Evolutionary conservation across 2,888 invertebrate genomes (phyloP).

Genomic region (Synanthedon myopaeformis): DNA sequence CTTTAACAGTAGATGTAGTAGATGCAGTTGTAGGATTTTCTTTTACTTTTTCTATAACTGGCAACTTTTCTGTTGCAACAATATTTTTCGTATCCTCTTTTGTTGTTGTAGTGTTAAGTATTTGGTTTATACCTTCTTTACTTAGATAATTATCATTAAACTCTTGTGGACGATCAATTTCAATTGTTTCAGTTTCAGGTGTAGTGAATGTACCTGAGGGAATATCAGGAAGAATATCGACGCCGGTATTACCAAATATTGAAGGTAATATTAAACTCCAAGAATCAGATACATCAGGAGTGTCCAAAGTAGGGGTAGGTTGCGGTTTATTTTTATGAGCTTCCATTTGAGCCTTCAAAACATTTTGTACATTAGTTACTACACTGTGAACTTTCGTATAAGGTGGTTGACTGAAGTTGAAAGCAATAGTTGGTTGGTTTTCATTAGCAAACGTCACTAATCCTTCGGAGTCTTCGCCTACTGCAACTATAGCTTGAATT

Average conservation of each 20-base stretch:
- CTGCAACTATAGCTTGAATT: conserved; percentile 87
- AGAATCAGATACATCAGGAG: conserved; percentile 79
- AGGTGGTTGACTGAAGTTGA: conserved; percentile 66
- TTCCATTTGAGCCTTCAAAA: conserved; percentile 83
- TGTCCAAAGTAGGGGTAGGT: conserved; percentile 70
- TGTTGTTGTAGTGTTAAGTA: conserved; percentile 23
- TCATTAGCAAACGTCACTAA: conserved; percentile 63
- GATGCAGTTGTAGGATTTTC: conserved; percentile 7
- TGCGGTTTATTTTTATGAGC: conserved; percentile 64
- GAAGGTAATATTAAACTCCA: conserved; percentile 88
- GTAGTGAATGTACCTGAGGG: conserved; percentile 39
- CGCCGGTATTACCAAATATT: conserved; percentile 79
- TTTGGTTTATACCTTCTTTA: conserved; percentile 36
- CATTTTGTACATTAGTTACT: conserved; percentile 85
- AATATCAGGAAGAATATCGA: conserved; percentile 71
- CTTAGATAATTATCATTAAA: conserved; percentile 31
- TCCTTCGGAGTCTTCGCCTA: conserved; percentile 78
- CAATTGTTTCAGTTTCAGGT: conserved; percentile 57
- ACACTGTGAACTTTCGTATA: conserved; percentile 82
- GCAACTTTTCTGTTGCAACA: conserved; percentile 15
- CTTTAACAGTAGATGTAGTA: conserved; percentile 15
- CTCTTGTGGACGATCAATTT: conserved; percentile 25
- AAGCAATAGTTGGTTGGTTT: conserved; percentile 54
- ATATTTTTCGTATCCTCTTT: conserved; percentile 12
- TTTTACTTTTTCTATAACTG: conserved; percentile 8